Base-by-base conservation (phyloP, 2,113 vertebrate species). In the Gymnocephalus cernua region DNA sequence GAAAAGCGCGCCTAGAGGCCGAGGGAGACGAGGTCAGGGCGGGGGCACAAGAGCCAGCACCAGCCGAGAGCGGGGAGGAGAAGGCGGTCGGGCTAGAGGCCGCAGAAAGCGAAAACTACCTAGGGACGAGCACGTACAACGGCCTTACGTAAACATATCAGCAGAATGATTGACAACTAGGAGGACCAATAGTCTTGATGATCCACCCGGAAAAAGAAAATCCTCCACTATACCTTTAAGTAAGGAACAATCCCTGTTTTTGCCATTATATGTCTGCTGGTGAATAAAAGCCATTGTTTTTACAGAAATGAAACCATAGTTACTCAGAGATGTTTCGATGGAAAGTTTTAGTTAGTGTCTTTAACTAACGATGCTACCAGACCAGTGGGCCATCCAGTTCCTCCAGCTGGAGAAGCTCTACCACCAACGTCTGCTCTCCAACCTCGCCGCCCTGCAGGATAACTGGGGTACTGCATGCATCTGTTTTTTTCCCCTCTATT, bases 381-480 rank as follows among this genome's bases (percentile, higher is more conserved):
- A 98, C 90, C 96, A 96, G 85, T 97, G 96, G 91, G 98, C 98
- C 19, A 95, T 98, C 86, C 96, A 97, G 80, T 98, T 99, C 89
- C 96, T 99, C 69, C 96, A 97, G 84, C 95, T 99, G 62, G 98
- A 99, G 93, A 95, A 95, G 61, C 81, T 98, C 5, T 99, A 99
- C 89, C 98, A 99, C 23, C 95, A 99, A 68, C 96, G 97, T 29
- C 89, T 99, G 65, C 96, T 99, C 47, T 95, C 95, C 86, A 99
- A 99, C 94, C 95, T 99, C 50, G 93, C 95, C 54, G 87, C 95
- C 73, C 95, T 99, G 92, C 97, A 99, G 88, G 95, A 98, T 9
- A 95, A 96, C 72, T 99, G 97, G 98, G 97, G 98, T 99, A 93
- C 94, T 95, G 93, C 78, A 47, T 59, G n/a, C 38, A 73, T 57